phyloP scores from a whole-genome alignment of 2,797 vertebrate genomes.

The Epinephelus coioides region DNA sequence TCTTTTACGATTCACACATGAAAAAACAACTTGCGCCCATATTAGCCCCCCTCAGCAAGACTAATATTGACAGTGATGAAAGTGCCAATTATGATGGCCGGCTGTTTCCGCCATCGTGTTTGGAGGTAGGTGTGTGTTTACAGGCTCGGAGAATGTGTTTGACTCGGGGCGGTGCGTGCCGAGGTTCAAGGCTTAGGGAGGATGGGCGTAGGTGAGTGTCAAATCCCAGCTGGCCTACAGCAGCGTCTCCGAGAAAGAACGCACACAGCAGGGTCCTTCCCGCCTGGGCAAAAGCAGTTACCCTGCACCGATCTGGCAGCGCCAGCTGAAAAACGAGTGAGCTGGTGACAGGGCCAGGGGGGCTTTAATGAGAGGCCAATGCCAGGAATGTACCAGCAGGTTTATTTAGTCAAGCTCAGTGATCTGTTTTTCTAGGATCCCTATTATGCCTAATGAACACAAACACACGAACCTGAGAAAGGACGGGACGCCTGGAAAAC shows the following conservation, averaged over 20 bases:
- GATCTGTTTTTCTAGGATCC: conserved; percentile 84
- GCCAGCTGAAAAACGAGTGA: conserved; percentile 61
- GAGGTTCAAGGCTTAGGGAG: conserved; percentile 53
- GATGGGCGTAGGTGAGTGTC: conserved; percentile 25
- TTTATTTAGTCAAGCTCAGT: conserved; percentile 83
- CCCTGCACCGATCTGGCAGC: conserved; percentile 30
- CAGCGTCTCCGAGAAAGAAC: conserved; percentile 27
- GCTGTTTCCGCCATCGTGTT: conserved; percentile 56
- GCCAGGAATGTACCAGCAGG: conserved; percentile 78
- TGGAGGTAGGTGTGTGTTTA: conserved; percentile 39
- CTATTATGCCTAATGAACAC: conserved; percentile 82
- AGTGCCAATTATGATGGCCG: conserved; percentile 76
- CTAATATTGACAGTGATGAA: conserved; percentile 84
- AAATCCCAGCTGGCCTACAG: conserved; percentile 58
- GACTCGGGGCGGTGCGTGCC: conserved; percentile 18
- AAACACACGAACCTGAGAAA: conserved; percentile 61
- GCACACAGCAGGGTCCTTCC: conserved; percentile 46
- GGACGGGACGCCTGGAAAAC: conserved; percentile 70
- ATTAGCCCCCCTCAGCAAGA: conserved; percentile 75
- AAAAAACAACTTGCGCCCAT: conserved; percentile 78
- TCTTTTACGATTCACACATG: conserved; percentile 78
- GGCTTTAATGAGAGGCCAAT: conserved; percentile 78
- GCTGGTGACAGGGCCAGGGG: conserved; percentile 50
- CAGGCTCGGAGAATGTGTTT: conserved; percentile 29
- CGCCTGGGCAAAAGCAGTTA: conserved; percentile 21